These are phyloP conservation scores for Oscheius sp. DNA, from an alignment of 2,888 invertebrate species.

Conservation along the genomic window DNA sequence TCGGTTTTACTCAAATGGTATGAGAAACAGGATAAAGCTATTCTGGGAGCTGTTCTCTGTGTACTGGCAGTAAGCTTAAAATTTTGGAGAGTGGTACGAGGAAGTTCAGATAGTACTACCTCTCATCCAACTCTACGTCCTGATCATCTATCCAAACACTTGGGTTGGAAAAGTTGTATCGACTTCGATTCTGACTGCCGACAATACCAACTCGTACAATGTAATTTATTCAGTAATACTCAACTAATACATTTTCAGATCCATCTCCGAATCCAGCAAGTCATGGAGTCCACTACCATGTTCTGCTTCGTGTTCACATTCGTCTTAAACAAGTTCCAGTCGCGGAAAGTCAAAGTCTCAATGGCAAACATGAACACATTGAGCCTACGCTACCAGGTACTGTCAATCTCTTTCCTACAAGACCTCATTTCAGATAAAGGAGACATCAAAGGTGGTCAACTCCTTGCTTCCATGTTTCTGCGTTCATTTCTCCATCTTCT, in stretches of 20 bases:
- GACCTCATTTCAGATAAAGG: constrained; percentile 8
- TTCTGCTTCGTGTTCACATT: constrained; percentile 15
- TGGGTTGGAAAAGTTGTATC: not conserved
- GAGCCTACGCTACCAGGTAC: constrained; percentile 22
- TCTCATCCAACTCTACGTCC: not conserved
- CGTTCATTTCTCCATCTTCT: constrained; percentile 23
- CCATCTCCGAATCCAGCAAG: constrained; percentile 11
- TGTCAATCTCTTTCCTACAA: not conserved
- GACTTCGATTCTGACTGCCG: constrained; percentile 19
- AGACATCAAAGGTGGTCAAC: constrained; percentile 17
- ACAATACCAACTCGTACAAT: constrained; percentile 2
- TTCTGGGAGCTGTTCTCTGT: constrained; percentile 15
- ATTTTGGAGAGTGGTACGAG: not conserved
- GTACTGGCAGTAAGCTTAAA: not conserved
- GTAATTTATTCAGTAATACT: not conserved
- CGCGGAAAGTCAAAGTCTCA: not conserved
- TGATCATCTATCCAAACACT: constrained; percentile 15
- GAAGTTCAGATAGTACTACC: constrained; percentile 10
- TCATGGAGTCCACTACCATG: constrained; percentile 5
- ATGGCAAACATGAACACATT: not conserved
- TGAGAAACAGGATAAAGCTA: constrained; percentile 1
- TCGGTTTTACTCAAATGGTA: constrained; percentile 4
- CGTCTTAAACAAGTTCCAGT: not conserved
- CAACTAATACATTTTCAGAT: not conserved
- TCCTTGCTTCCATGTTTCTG: constrained; percentile 19